Evolutionary conservation across 1,140 invertebrate species (phyloP).

Genomic region (Aphelinus certus): DNA sequence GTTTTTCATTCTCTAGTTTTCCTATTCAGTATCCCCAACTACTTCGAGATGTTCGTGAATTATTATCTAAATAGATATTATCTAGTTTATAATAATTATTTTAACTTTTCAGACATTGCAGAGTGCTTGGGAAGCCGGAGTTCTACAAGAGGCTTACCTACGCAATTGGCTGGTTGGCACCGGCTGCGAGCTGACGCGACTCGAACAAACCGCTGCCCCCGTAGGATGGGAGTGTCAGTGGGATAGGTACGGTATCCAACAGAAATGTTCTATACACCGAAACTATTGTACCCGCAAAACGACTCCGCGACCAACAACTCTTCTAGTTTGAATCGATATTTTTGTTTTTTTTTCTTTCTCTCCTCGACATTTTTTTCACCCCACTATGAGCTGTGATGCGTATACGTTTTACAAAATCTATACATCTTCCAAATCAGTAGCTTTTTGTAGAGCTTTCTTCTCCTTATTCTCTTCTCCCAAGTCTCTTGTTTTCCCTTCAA

Average conservation of each 20-base stretch:
- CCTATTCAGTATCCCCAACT: neutral
- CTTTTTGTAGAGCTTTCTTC: too few relatives aligned
- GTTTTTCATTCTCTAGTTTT: too few relatives aligned
- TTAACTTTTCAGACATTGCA: slow-evolving; percentile 69
- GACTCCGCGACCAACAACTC: too few relatives aligned
- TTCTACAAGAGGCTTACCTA: slow-evolving; percentile 70
- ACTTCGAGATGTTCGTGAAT: neutral
- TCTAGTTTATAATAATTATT: neutral
- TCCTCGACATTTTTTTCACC: too few relatives aligned
- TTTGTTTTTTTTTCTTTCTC: too few relatives aligned
- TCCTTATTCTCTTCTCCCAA: too few relatives aligned
- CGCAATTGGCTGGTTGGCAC: slow-evolving; percentile 70
- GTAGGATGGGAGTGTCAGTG: slow-evolving; percentile 76
- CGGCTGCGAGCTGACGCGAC: slow-evolving; percentile 68
- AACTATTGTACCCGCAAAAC: too few relatives aligned
- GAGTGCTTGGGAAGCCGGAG: slow-evolving; percentile 70
- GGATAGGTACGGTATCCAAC: slow-evolving; percentile 75
- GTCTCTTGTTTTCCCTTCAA: too few relatives aligned
- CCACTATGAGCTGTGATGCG: neutral
- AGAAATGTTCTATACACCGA: slow-evolving; percentile 40
- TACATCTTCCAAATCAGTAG: too few relatives aligned
- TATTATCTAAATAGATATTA: neutral
- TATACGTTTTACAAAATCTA: neutral
- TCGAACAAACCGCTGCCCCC: slow-evolving; percentile 73
- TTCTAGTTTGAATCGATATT: too few relatives aligned